Evolutionary conservation across 2,888 invertebrate species (phyloP), one percentile per base, ranked within the genome.

Genomic region (Eurytoma adleriae): DNA sequence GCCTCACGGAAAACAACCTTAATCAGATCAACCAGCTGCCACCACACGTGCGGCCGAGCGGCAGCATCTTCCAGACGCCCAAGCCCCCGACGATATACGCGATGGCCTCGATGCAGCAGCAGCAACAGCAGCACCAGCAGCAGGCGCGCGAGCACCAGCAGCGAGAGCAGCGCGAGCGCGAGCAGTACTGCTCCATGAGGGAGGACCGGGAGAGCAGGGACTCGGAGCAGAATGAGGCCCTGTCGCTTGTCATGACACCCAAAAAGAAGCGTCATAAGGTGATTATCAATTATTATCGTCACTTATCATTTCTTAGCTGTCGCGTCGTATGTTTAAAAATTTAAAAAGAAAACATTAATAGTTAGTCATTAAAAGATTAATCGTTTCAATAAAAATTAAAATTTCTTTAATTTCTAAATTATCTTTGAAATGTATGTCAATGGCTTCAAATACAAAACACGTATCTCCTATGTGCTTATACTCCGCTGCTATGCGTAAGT

Each of bases 251-350:
- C 80, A 97, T 98, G 85, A 96, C 97, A 67, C 97, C 97, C 2
- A 98, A 98, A 92, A 98, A 98, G 93, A 98, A 98, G 92, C 94
- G 99, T 77, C 98, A 98, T 90, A 99, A 99, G 95, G 97, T 91
- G 83, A 87, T 83, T 78, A 75, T 83, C 78, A 66, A 69, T 16
- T 54, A 16, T 12, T 73, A 52, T 40, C 20, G 57, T 66, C n/a
- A 50, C 48, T 66, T 4, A 2, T 20, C 14, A 5, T n/a, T 64
- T 30, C n/a, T 64, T 66, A 48, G 18, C 1, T 10, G 40, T 10
- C 40, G 40, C 10, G 40, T 10, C 40, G 40, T 40, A 7, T 10
- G 10, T 40, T 10, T 7, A 10, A 40, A 10, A 7, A 24, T 1
- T 24, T 24, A 24, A 24, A 24, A 24, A 24, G 24, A 24, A 24